Percentiles rank a stretch among this genome's conserved stretches.
Conservation (phyloP, 1,140 invertebrate species). For the Aphis gossypii region DNA sequence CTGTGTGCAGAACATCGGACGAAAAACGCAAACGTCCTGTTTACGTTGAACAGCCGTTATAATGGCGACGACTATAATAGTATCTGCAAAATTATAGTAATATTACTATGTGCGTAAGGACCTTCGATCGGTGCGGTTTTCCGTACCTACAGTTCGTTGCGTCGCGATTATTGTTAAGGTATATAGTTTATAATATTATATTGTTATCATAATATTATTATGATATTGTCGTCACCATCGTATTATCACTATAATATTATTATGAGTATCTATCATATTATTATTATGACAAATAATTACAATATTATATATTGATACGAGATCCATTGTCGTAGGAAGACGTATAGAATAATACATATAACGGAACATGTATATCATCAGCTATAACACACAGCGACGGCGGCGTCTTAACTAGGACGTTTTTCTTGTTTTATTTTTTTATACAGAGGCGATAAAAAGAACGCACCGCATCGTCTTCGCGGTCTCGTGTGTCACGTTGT, state of each 20-base stretch:
- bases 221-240: not conserved
- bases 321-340: not conserved
- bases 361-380: not conserved
- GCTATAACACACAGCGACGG: no score
- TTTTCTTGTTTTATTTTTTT: not conserved
- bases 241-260: no score
- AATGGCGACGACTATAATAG: no score
- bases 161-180: not conserved
- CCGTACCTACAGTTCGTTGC: not conserved
- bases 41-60: not conserved
- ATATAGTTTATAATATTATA: no score
- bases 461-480: not conserved
- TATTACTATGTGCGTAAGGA: not conserved
- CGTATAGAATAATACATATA: not conserved
- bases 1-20: not conserved
- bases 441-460: not conserved
- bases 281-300: no score
- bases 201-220: not conserved
- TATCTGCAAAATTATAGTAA: no score
- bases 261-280: no score
- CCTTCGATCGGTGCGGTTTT: not conserved
- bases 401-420: not conserved
- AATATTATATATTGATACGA: not conserved
- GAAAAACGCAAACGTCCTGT: not conserved
- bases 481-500: no score